A percentile compares a stretch with the other conserved stretches of the same genome.
These are phyloP conservation scores for Colletes latitarsis DNA, from an alignment of 1,140 invertebrate species.

Conservation along the genomic window DNA sequence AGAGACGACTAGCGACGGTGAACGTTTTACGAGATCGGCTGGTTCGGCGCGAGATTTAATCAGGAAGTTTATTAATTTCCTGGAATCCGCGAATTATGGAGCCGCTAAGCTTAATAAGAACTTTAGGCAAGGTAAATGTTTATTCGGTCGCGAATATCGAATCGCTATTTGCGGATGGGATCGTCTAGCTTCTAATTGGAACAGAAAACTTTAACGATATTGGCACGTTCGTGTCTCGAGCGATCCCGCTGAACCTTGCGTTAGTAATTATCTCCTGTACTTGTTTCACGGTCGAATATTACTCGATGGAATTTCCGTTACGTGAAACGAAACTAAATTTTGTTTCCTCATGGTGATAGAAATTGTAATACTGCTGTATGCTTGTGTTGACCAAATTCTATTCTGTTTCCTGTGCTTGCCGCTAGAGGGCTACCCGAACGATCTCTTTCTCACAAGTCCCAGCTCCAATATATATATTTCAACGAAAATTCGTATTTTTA, in stretches of 20 bases:
- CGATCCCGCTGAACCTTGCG: background rate
- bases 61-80: constrained; percentile 43
- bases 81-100: constrained; percentile 9
- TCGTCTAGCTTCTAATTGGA: constrained; percentile 9
- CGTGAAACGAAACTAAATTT: too few relatives aligned
- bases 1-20: background rate
- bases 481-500: too few relatives aligned
- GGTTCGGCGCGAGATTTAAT: constrained; percentile 14
- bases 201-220: background rate
- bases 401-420: too few relatives aligned
- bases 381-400: too few relatives aligned
- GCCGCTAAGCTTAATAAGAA: background rate
- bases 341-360: too few relatives aligned
- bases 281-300: background rate
- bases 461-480: too few relatives aligned
- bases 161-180: background rate
- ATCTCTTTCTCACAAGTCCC: too few relatives aligned
- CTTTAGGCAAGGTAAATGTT: constrained; percentile 9
- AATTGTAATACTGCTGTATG: too few relatives aligned
- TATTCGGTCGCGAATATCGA: background rate
- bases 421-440: too few relatives aligned
- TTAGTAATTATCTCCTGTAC: too few relatives aligned
- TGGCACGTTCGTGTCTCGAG: background rate
- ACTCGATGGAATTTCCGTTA: too few relatives aligned
- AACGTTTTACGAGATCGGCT: background rate